Evolutionary conservation across 2,113 vertebrate species (phyloP), one percentile per base, ranked within the genome.

Genomic region (Cervus canadensis): DNA sequence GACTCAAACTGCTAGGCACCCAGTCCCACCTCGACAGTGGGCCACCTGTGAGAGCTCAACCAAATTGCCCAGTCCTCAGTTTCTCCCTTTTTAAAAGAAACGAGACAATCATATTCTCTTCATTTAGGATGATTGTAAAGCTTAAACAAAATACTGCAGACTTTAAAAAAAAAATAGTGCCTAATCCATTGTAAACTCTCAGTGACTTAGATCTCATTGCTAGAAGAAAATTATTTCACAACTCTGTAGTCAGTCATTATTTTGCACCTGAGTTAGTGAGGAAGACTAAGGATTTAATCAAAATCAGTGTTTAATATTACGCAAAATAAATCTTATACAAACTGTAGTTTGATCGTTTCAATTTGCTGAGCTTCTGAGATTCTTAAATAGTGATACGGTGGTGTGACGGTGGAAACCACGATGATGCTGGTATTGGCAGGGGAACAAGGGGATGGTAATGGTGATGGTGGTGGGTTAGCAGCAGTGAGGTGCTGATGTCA

Each of bases 231-330:
- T 81, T 76, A 78, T 78, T 95, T 96, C 26, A 62, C 19, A 84
- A 62, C 43, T 88, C 7, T 85, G n/a, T 19, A 52, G 57, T 54
- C 59, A 92, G 17, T 89, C 43, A 76, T 82, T 93, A 67, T 56
- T 94, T 96, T 95, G 33, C 87, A 67, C 45, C 81, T 74, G 30
- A 8, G 30, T 85, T 74, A 79, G 89, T 89, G 54, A 90, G 5
- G 1, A 74, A 79, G 23, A 87, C 6, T 26, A 95, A 82, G 6
- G 23, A 79, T 86, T 91, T 59, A 87, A 57, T 82, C 36, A 95
- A 95, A 93, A 86, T 60, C 82, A 85, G 82, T 62, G 62, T 74
- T 60, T 4, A 82, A 30, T 91, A 85, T 74, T 94, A 91, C 1
- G 15, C 57, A 85, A 85, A 52, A 16, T 88, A 76, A 62, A 25